phyloP scores from a whole-genome alignment of 2,888 invertebrate genomes.

The Drosophila anomalipes region DNA sequence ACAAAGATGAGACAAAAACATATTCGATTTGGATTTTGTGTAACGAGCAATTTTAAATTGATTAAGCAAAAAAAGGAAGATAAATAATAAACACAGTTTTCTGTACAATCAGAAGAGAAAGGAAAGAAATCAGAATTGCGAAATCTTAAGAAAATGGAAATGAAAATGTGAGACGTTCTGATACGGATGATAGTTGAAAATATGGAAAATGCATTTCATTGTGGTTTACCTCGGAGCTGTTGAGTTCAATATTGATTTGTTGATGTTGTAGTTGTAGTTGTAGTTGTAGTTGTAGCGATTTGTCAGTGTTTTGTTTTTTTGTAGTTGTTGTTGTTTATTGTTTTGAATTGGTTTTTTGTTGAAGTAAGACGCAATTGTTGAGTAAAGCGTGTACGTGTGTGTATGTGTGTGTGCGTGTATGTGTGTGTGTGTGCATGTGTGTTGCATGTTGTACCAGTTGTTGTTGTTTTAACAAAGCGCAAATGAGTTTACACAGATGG shows the following conservation, averaged over 20 bases:
- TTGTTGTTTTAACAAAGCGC: slow-evolving; percentile 42
- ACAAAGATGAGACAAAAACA: slow-evolving; percentile 3
- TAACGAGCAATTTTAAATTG: slow-evolving; percentile 33
- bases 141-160: slow-evolving; percentile 1
- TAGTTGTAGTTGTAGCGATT: slow-evolving; percentile 2
- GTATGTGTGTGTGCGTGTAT: slow-evolving; percentile 35
- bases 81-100: slow-evolving; percentile 4
- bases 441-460: slow-evolving; percentile 29
- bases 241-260: slow-evolving; percentile 40
- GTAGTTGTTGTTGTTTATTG: slow-evolving; percentile 51
- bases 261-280: slow-evolving; percentile 30
- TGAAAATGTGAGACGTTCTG: slow-evolving; percentile 43
- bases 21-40: not conserved
- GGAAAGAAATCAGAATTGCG: slow-evolving; percentile 13
- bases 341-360: slow-evolving; percentile 47
- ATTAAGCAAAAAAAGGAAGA: not conserved
- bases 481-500: slow-evolving; percentile 38
- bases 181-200: slow-evolving; percentile 55
- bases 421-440: slow-evolving; percentile 36
- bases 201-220: slow-evolving; percentile 72
- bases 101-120: slow-evolving; percentile 21
- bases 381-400: slow-evolving; percentile 39
- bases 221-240: slow-evolving; percentile 85
- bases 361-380: slow-evolving; percentile 47
- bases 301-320: slow-evolving; percentile 38